These are phyloP conservation scores for Sussaba pulchella DNA, from an alignment of 2,888 invertebrate genomes.

Conservation along the genomic window DNA sequence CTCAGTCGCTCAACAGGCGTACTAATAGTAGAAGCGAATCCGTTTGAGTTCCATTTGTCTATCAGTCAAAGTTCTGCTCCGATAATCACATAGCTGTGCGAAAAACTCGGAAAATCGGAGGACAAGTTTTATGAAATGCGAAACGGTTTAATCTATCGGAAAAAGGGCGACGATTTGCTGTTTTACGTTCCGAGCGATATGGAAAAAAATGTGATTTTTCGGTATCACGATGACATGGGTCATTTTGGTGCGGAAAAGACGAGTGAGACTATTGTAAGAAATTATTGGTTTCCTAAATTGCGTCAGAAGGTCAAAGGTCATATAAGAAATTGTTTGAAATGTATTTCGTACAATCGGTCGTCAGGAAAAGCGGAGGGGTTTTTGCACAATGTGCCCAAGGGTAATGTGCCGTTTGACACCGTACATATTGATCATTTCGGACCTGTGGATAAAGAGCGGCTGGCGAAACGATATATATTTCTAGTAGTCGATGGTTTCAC, in stretches of 20 bases:
- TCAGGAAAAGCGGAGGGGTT: conserved; percentile 63
- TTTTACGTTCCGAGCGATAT: conserved; percentile 67
- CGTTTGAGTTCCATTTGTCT: conserved; percentile 56
- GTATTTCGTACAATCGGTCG: conserved; percentile 56
- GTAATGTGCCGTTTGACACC: conserved; percentile 58
- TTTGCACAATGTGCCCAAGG: conserved; percentile 63
- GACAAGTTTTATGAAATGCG: conserved; percentile 61
- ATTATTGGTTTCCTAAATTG: conserved; percentile 64
- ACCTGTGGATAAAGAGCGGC: conserved; percentile 45
- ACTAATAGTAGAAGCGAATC: conserved; percentile 58
- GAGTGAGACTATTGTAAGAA: conserved; percentile 35
- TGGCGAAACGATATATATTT: conserved; percentile 49
- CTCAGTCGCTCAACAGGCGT: conserved; percentile 60
- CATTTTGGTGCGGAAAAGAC: conserved; percentile 66
- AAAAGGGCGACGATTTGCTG: conserved; percentile 46
- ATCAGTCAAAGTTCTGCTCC: conserved; percentile 53
- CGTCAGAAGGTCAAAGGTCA: conserved; percentile 30
- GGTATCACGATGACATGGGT: conserved; percentile 68
- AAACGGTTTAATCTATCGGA: conserved; percentile 66
- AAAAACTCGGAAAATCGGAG: conserved; percentile 51
- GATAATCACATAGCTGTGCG: conserved; percentile 30
- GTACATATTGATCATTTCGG: conserved; percentile 66
- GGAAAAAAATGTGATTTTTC: conserved; percentile 50
- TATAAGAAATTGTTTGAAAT: conserved; percentile 66
- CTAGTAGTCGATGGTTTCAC: conserved; percentile 62